Evolutionary conservation across 2,113 vertebrate species (phyloP), one percentile per base, ranked within the genome.

Genomic region (Thunnus maccoyii): DNA sequence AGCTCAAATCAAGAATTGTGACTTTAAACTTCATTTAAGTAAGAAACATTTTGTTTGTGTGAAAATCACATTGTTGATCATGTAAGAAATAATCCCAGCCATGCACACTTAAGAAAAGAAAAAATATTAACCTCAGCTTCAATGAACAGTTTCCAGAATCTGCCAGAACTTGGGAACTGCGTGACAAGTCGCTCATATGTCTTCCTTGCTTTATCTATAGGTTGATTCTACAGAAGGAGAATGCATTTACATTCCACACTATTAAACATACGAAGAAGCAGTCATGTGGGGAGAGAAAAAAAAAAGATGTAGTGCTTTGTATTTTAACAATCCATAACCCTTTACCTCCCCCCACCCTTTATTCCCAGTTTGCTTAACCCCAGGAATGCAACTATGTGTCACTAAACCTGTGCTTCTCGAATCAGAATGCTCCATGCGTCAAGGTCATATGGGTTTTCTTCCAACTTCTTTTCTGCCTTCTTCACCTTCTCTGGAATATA

Each of bases 351-450:
- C 48, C 91, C 93, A 85, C 87, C 88, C 88, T 18, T 50, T 68
- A 44, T 14, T 91, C 90, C 91, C 70, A 89, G 55, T 84, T 87
- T 87, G 50, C 84, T 92, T 85, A 92, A 86, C 93, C 95, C 95
- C 89, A 97, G 94, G 95, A 99, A 99, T 96, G 96, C 98, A 99
- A 99, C 97, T 97, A 98, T 98, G 97, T 97, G 94, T 98, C 97
- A 99, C 98, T 99, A 99, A 99, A 99, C 98, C 98, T 99, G 98
- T 99, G 98, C 98, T 97, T 99, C 98, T 98, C 98, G 97, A 99
- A 99, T 99, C 97, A 99, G 98, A 98, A 99, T 99, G 98, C 98
- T 99, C 98, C 98, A 99, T 94, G 98, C 98, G 97, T 99, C 98
- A 96, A 99, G 98, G 97, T 99, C 98, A 98, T 98, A 99, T 92